A percentile compares a stretch with the other conserved stretches of the same genome.
Conservation (phyloP, 2,113 vertebrate genomes). For the Orycteropus afer region DNA sequence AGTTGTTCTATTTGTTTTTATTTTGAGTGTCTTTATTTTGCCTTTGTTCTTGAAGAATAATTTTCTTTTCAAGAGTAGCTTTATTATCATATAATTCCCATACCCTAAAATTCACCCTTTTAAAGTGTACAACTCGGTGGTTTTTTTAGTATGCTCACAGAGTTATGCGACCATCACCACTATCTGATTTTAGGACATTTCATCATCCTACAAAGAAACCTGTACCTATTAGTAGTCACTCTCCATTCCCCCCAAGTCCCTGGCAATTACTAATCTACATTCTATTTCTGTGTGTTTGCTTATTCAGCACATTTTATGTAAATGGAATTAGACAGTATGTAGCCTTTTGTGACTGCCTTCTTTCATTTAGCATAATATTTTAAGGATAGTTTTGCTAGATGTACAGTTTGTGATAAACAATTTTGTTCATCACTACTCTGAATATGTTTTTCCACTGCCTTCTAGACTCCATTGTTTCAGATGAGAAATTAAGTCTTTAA, state of each 20-base stretch:
- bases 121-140: not conserved
- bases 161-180: not conserved
- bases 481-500: not conserved
- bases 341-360: not conserved
- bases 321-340: not conserved
- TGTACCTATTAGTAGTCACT: not conserved
- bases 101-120: no score
- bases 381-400: not conserved
- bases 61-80: not conserved
- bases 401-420: not conserved
- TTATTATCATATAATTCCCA: not conserved
- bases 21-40: not conserved
- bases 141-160: not conserved
- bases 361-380: not conserved
- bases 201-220: not conserved
- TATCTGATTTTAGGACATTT: not conserved
- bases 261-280: not conserved
- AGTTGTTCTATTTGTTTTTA: no score
- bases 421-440: constrained; percentile 9
- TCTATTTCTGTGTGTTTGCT: not conserved
- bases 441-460: not conserved
- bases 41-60: not conserved
- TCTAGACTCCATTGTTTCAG: not conserved
- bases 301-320: no score
- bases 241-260: not conserved